Conservation (phyloP, 2,888 invertebrate species). For the Holacanthella duospinosa region DNA sequence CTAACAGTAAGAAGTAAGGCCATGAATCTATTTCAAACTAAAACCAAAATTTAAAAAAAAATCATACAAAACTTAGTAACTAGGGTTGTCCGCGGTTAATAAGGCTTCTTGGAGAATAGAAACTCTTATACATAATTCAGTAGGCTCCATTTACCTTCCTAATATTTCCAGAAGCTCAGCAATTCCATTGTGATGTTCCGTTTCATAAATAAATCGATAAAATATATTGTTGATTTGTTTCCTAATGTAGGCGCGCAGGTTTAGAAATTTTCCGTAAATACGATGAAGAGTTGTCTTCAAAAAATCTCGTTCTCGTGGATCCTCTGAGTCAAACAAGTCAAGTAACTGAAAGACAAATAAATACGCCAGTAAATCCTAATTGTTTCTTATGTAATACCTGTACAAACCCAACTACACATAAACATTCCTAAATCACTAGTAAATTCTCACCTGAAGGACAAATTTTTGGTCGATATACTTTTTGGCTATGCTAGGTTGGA, state of each 20-base stretch:
- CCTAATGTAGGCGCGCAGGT: constrained; percentile 88
- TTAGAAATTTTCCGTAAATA: constrained; percentile 95
- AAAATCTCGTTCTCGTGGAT: constrained; percentile 91
- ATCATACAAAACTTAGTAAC: too few species aligned
- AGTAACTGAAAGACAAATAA: too few species aligned
- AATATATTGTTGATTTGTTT: constrained; percentile 98
- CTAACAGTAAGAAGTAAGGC: too few species aligned
- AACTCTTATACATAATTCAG: not conserved
- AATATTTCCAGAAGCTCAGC: constrained; percentile 92
- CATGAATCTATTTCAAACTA: too few species aligned
- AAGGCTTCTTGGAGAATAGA: not conserved
- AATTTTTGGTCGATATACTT: constrained; percentile 91
- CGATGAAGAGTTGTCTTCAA: constrained; percentile 95
- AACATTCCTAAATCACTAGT: not conserved
- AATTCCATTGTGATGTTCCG: constrained; percentile 95
- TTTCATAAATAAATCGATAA: constrained; percentile 97
- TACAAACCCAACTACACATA: not conserved
- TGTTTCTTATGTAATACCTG: too few species aligned
- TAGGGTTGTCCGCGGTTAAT: too few species aligned
- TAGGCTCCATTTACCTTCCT: constrained; percentile 53
- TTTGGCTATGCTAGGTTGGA: constrained; percentile 83
- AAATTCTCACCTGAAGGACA: constrained; percentile 72
- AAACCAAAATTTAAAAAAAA: too few species aligned
- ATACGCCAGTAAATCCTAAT: too few species aligned
- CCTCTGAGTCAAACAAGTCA: constrained; percentile 94